Base-by-base conservation (phyloP, 2,888 invertebrate species). In the Cyclophora punctaria region DNA sequence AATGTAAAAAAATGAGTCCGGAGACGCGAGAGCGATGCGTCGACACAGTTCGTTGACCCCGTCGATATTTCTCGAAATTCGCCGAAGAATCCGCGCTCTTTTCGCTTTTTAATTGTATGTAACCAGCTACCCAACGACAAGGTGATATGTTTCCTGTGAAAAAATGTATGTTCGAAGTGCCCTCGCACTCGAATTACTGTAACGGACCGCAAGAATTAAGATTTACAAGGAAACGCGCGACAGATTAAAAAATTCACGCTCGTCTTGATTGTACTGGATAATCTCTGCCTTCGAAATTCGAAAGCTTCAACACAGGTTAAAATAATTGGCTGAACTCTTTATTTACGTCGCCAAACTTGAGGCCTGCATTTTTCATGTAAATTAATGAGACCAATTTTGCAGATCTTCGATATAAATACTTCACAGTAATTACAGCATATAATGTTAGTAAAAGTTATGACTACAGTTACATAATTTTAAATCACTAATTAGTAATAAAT, bases 41-140 rank as follows among this genome's bases (percentile, higher is more conserved):
- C 81, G 80, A 79, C 80, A 74, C 64, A 74, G 86, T 78, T 80
- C 87, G 76, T 75, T 74, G 85, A 87, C 86, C 86, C 75, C 83
- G 79, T 77, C 82, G 85, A 86, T 86, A 87, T 84, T 86, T 86
- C 86, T 86, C 80, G 84, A 86, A 87, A 87, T 85, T 80, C 80
- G 75, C 78, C 71, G 79, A 73, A 78, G 83, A 85, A 82, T 87
- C 81, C 78, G 71, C 77, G 80, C 76, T 83, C 82, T 85, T 86
- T 83, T 85, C 83, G 84, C 80, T 82, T 86, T 86, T 87, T 87
- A 88, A 87, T 88, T 86, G 86, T 83, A 79, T 76, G 78, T 78
- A 80, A 79, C 78, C 82, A 76, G 78, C 80, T 73, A 78, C 76
- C 75, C 78, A 72, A 67, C 76, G 79, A 80, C 82, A 80, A 82